phyloP scores from a whole-genome alignment of 2,113 vertebrate genomes.

The Epinephelus moara region DNA sequence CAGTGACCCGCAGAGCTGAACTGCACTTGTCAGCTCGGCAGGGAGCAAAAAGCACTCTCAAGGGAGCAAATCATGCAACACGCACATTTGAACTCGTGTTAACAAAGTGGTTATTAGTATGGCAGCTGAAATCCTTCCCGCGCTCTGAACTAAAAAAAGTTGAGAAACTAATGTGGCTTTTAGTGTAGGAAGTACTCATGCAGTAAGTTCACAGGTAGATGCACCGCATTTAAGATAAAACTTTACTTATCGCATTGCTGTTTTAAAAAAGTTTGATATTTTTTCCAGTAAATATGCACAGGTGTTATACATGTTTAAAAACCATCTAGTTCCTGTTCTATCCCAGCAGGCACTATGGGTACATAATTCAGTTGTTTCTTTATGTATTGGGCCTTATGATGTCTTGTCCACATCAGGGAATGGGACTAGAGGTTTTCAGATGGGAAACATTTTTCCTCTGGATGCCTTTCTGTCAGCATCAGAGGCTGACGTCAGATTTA shows the following conservation, averaged over 20 bases:
- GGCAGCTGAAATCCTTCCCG: not conserved
- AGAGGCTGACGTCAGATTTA: constrained; percentile 20
- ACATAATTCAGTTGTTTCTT: no score
- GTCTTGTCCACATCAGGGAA: not conserved
- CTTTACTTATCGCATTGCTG: no score
- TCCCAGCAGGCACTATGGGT: no score
- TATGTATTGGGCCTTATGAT: no score
- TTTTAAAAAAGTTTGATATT: no score
- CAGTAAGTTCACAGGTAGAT: no score
- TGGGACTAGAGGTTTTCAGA: not conserved
- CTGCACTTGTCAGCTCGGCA: not conserved
- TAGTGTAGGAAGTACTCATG: not conserved
- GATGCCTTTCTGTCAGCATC: constrained; percentile 37
- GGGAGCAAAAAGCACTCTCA: not conserved
- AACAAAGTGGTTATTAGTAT: not conserved
- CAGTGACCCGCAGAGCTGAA: not conserved
- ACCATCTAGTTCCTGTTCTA: no score
- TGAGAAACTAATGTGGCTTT: not conserved
- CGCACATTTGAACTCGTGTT: not conserved
- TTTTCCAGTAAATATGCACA: no score
- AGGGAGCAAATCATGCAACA: not conserved
- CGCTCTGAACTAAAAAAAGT: not conserved
- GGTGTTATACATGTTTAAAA: no score
- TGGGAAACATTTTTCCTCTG: constrained; percentile 12
- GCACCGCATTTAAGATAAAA: no score